Conservation (phyloP, 2,797 vertebrate genomes). For the Urosaurus nigricauda region DNA sequence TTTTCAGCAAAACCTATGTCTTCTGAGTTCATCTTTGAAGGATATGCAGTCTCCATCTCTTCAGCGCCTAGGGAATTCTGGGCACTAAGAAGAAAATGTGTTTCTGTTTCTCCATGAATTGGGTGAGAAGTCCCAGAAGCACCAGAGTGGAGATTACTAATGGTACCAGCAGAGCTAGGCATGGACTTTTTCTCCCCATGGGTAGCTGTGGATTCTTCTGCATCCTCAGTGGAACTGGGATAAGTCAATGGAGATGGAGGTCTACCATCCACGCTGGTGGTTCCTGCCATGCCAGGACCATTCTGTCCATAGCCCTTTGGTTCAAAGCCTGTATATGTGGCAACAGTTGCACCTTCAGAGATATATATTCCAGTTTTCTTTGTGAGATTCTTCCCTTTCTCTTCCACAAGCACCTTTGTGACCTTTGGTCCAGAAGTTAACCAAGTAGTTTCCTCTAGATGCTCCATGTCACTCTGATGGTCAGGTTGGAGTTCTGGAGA, state of each 20-base stretch:
- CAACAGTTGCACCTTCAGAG: neutral
- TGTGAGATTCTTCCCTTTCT: neutral
- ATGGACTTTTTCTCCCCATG: neutral
- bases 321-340: neutral
- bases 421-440: neutral
- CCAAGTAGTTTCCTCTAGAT: neutral
- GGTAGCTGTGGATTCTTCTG: neutral
- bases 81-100: neutral
- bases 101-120: too few species aligned
- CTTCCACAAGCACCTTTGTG: neutral
- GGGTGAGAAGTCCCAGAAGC: neutral
- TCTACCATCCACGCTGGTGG: neutral
- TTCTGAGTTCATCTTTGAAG: neutral
- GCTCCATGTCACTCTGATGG: neutral
- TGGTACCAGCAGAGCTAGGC: neutral
- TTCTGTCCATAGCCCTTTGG: too few species aligned
- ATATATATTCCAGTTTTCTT: neutral
- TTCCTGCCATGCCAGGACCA: neutral
- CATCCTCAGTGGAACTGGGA: too few species aligned
- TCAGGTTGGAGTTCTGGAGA: neutral
- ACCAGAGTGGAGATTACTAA: neutral
- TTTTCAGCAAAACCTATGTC: neutral
- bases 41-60: neutral
- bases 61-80: neutral
- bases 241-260: neutral